phyloP scores from a whole-genome alignment of 1,140 invertebrate species.

The Prorops nasuta region DNA sequence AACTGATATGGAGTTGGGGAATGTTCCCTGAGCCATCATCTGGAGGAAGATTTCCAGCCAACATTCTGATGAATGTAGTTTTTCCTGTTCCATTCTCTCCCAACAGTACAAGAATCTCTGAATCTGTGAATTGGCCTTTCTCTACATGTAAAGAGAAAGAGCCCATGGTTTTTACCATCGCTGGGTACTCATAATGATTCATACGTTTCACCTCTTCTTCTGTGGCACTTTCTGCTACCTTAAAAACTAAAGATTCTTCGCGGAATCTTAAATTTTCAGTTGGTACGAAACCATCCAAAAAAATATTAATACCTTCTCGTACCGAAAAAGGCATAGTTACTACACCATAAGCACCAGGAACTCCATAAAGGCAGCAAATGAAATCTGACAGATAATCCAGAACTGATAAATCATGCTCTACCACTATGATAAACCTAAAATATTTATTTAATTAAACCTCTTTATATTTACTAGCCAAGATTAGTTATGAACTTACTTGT shows the following conservation, averaged over 20 bases:
- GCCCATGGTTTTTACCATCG: constrained; percentile 82
- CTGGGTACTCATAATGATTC: constrained; percentile 94
- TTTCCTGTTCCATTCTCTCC: constrained; percentile 99
- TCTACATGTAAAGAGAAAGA: constrained; percentile 80
- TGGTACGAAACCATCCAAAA: constrained; percentile 98
- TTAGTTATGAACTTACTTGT: constrained; percentile 68
- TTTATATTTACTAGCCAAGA: constrained; percentile 5
- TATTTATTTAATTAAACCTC: constrained; percentile 16
- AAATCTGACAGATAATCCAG: constrained; percentile 99
- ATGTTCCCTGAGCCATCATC: constrained; percentile 85
- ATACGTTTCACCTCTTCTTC: constrained; percentile 97
- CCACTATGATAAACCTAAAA: constrained; percentile 94
- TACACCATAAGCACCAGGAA: constrained; percentile 98
- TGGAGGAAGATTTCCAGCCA: constrained; percentile 91
- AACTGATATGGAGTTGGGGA: constrained; percentile 95
- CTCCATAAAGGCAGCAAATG: constrained; percentile 97
- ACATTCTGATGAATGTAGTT: constrained; percentile 98
- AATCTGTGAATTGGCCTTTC: constrained; percentile 96
- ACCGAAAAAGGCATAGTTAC: constrained; percentile 99
- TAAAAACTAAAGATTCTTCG: constrained; percentile 94
- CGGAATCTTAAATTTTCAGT: constrained; percentile 99
- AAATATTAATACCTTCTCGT: constrained; percentile 99
- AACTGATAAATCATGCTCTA: constrained; percentile 99
- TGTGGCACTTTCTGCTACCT: constrained; percentile 95
- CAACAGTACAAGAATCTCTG: constrained; percentile 97